Evolutionary conservation across 2,888 invertebrate species (phyloP).

Genomic region (Steinernema scapterisci): DNA sequence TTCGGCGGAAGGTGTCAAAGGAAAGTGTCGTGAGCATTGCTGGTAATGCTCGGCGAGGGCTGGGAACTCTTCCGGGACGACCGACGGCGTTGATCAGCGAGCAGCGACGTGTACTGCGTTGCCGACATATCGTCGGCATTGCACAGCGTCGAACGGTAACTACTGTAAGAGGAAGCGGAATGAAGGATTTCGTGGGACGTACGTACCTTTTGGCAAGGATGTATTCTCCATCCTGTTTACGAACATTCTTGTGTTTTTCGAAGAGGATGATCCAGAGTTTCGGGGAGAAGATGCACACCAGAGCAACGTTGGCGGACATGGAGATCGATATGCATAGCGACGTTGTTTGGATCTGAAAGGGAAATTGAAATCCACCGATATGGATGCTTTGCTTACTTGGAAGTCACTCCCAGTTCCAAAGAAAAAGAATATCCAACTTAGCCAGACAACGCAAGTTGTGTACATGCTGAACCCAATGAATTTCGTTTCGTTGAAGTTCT

Average conservation of each 20-base stretch:
- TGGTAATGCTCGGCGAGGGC: conserved; percentile 56
- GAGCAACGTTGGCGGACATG: conserved; percentile 76
- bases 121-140: conserved; percentile 49
- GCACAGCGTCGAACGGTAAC: conserved; percentile 41
- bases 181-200: background rate
- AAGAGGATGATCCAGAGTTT: conserved; percentile 78
- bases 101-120: conserved; percentile 60
- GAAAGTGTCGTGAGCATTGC: conserved; percentile 66
- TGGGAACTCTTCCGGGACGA: conserved; percentile 58
- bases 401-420: conserved; percentile 81
- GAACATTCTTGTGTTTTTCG: conserved; percentile 78
- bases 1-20: conserved; percentile 40
- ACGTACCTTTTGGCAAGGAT: conserved; percentile 58
- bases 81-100: conserved; percentile 56
- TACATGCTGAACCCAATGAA: conserved; percentile 84
- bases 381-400: conserved; percentile 75
- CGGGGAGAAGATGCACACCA: conserved; percentile 77
- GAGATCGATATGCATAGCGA: conserved; percentile 77
- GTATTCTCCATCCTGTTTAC: conserved; percentile 68
- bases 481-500: conserved; percentile 82
- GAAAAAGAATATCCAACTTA: conserved; percentile 75
- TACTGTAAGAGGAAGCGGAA: conserved; percentile 36
- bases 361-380: background rate
- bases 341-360: conserved; percentile 75
- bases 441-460: conserved; percentile 68